Base-by-base conservation (phyloP, 2,113 vertebrate species). In the Melanotaenia duboulayi region DNA sequence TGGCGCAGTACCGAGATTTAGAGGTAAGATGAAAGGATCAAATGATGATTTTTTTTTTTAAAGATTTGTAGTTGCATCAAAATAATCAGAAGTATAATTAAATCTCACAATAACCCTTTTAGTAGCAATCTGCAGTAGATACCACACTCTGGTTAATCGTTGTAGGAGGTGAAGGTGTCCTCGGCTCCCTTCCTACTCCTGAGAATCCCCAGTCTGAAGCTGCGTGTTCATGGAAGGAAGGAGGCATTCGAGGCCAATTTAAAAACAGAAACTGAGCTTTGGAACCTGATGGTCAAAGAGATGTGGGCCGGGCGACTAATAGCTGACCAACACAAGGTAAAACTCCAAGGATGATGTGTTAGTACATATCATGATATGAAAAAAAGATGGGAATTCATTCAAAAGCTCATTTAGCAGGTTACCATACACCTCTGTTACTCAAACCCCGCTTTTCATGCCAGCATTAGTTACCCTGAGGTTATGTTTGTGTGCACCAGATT, bases 251-350 rank as follows among this genome's bases (percentile, higher is more conserved):
- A 98, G 79, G 97, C 95, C 0, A 99, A 99, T 86, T 94, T 99
- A 50, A 99, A 99, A 86, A 93, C 93, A 0, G 97, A 99, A 72
- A 96, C 97, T 39, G 97, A 99, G 72, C 95, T 99, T 7, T 99
- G 98, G 98, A 90, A 97, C 83, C 89, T 99, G 71, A 98, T 99
- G 95, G 94, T 99, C 84, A 98, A 98, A 79, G 98, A 99, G 91
- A 97, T 99, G 97, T 97, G 97, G 95, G 97, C 97, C 0, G 98
- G 97, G 19, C 96, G 95, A 84, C 94, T 93, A 83, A 95, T 98
- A 92, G 96, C 98, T 0, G 96, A 99, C 13, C 94, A 95, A 10
- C 96, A 99, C 92, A 99, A 99, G 97, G 98, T 98, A 48, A 40
- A 46, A 4, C 11, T 56, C 3, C 32, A 23, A 48, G 50, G 35